Percentiles rank a stretch among this genome's conserved stretches.
Conservation (phyloP, 2,797 vertebrate genomes). For the Austrolebias charrua region DNA sequence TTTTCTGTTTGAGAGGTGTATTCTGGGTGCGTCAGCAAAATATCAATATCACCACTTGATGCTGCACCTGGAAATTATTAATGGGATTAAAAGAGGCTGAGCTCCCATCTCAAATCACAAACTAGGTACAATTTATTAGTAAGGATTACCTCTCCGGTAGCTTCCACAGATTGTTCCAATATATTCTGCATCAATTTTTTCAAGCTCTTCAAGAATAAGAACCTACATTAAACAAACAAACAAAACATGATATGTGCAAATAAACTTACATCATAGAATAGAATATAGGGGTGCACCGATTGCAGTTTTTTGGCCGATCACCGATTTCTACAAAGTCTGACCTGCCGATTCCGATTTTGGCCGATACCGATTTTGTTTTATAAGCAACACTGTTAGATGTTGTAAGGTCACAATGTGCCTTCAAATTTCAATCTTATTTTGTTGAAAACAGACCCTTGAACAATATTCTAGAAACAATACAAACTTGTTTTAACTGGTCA, state of each 20-base stretch:
- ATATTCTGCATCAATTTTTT: slow-evolving; percentile 81
- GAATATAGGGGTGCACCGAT: too few relatives aligned
- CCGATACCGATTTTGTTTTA: too few relatives aligned
- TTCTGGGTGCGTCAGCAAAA: slow-evolving; percentile 91
- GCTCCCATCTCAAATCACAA: not conserved
- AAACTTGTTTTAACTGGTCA: too few relatives aligned
- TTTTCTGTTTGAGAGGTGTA: slow-evolving; percentile 94
- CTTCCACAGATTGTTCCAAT: slow-evolving; percentile 98
- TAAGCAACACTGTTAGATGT: too few relatives aligned
- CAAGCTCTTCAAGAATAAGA: slow-evolving; percentile 84
- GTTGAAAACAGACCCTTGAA: too few relatives aligned
- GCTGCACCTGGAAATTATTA: slow-evolving; percentile 83
- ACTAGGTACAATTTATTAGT: not conserved
- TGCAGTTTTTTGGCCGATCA: too few relatives aligned
- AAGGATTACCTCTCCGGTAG: slow-evolving; percentile 90
- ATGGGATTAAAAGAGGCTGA: not conserved
- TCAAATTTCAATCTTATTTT: too few relatives aligned
- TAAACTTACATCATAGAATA: not conserved
- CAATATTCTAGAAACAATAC: too few relatives aligned
- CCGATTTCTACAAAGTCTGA: too few relatives aligned
- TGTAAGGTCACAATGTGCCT: too few relatives aligned
- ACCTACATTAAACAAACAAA: slow-evolving; percentile 68
- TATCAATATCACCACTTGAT: slow-evolving; percentile 98
- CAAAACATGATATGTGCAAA: not conserved
- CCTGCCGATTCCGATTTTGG: too few relatives aligned